Percentiles rank a stretch among this genome's conserved stretches.
Conservation (phyloP, 2,113 vertebrate species). For the Embiotoca jacksoni region DNA sequence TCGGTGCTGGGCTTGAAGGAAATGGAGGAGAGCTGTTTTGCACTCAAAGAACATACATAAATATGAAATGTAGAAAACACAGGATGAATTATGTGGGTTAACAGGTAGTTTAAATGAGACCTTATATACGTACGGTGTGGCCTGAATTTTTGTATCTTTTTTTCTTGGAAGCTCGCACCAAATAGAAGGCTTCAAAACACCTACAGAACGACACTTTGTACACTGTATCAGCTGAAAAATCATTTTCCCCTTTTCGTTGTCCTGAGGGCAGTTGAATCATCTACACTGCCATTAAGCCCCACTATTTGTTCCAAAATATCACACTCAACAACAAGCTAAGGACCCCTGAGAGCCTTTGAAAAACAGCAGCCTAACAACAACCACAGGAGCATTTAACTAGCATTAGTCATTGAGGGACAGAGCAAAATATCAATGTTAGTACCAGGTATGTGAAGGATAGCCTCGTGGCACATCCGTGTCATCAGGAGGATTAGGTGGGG, state of each 20-base stretch:
- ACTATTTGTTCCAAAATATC: constrained; percentile 81
- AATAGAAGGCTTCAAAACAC: constrained; percentile 46
- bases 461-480: constrained; percentile 16
- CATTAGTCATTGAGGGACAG: constrained; percentile 66
- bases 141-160: background rate
- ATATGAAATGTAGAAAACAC: constrained; percentile 30
- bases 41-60: constrained; percentile 37
- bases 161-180: constrained; percentile 5
- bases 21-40: constrained; percentile 37
- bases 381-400: constrained; percentile 75
- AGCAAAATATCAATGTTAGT: constrained; percentile 69
- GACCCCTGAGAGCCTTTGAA: constrained; percentile 75
- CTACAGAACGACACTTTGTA: constrained; percentile 56
- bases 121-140: constrained; percentile 6
- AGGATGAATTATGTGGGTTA: constrained; percentile 37
- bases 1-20: constrained; percentile 57
- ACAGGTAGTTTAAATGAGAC: constrained; percentile 31
- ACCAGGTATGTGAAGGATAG: constrained; percentile 48
- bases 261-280: constrained; percentile 78
- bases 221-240: constrained; percentile 50
- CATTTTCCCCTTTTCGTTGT: constrained; percentile 66
- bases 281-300: constrained; percentile 71
- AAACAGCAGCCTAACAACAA: constrained; percentile 78
- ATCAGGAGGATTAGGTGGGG: constrained; percentile 41
- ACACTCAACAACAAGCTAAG: constrained; percentile 78